phyloP scores from a whole-genome alignment of 2,888 invertebrate species.

The Therioaphis trifolii region DNA sequence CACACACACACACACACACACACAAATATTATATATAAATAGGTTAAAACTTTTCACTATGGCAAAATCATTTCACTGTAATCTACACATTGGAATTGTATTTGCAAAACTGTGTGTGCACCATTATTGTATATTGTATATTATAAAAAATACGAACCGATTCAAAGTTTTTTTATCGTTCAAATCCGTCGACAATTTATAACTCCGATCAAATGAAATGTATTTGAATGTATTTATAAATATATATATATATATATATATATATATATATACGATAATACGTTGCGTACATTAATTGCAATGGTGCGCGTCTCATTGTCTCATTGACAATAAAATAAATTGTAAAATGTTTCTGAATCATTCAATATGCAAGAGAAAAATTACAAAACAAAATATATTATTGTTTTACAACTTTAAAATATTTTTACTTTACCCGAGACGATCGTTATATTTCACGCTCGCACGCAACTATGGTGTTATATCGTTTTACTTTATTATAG shows the following conservation, averaged over 20 bases:
- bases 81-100: not conserved
- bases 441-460: slow-evolving; percentile 2
- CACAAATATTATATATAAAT: not conserved
- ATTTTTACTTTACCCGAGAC: slow-evolving; percentile 41
- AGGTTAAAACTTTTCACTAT: not conserved
- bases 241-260: too few relatives aligned
- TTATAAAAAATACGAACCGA: not conserved
- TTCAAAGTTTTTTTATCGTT: slow-evolving; percentile 39
- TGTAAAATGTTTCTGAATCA: not conserved
- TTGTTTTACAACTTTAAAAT: slow-evolving; percentile 43
- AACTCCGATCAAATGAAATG: too few relatives aligned
- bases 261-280: not conserved
- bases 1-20: not conserved
- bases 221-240: too few relatives aligned
- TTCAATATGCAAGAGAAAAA: not conserved
- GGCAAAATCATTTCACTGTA: not conserved
- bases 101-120: not conserved
- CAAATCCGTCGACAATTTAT: not conserved
- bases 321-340: not conserved
- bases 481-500: not conserved
- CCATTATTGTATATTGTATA: not conserved
- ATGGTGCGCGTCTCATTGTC: not conserved
- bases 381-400: slow-evolving; percentile 13
- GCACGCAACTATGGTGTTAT: not conserved
- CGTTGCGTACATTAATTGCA: not conserved